phyloP scores from a whole-genome alignment of 2,113 vertebrate species.

The Neotoma lepida region DNA sequence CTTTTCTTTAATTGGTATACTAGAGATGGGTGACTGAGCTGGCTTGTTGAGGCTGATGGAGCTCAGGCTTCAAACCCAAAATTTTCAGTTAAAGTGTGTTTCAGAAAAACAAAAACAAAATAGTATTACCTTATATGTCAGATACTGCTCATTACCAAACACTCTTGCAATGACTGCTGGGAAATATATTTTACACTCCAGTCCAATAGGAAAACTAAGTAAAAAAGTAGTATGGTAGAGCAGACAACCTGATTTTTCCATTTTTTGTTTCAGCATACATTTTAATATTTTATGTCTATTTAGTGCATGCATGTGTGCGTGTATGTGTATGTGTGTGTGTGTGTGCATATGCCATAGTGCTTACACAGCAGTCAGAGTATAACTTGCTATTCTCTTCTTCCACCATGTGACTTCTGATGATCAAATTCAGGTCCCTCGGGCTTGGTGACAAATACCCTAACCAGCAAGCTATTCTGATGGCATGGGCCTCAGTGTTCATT shows the following conservation, averaged over 20 bases:
- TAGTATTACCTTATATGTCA: neutral
- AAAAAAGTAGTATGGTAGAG: accelerated
- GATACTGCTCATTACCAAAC: neutral
- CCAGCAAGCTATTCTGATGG: neutral
- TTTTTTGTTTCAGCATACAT: neutral
- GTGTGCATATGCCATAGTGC: neutral
- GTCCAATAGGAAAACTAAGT: accelerated
- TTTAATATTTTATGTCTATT: neutral
- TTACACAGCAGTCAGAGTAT: neutral
- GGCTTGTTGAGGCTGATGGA: neutral
- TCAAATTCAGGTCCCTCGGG: neutral
- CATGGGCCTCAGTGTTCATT: neutral
- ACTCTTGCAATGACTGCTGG: no score
- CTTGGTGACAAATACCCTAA: neutral
- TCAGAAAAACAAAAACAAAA: neutral
- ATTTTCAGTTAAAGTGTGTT: neutral
- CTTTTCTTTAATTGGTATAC: neutral
- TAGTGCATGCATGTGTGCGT: neutral
- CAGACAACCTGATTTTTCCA: neutral
- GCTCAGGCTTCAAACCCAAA: neutral
- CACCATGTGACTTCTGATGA: neutral
- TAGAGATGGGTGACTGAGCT: neutral
- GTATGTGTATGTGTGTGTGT: neutral
- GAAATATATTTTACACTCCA: neutral
- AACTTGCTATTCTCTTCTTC: neutral